Evolutionary conservation across 2,113 vertebrate species (phyloP).

Genomic region (Hippoglossus stenolepis): DNA sequence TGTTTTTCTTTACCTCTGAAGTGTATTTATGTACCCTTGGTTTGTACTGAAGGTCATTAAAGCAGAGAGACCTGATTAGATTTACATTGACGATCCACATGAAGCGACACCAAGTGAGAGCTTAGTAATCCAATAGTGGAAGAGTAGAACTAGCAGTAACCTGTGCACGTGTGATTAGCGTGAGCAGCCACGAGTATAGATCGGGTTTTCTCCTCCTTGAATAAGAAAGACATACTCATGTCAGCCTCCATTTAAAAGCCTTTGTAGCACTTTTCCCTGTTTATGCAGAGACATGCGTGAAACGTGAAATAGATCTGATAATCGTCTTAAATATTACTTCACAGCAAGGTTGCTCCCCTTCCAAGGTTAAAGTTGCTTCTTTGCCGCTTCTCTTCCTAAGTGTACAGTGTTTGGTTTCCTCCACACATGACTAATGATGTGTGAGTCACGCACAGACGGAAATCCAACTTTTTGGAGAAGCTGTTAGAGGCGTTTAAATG

Average conservation of each 20-base stretch:
- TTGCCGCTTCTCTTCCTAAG: neutral
- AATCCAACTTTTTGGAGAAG: neutral
- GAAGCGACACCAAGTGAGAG: conserved; percentile 9
- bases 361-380: neutral
- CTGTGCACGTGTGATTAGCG: conserved; percentile 38
- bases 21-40: no score
- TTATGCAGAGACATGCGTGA: neutral
- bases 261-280: conserved; percentile 15
- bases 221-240: conserved; percentile 53
- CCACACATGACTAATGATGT: neutral
- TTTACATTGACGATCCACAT: conserved; percentile 32
- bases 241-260: conserved; percentile 41
- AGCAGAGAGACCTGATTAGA: conserved; percentile 24
- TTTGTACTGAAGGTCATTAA: neutral
- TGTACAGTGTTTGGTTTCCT: neutral
- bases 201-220: conserved; percentile 35
- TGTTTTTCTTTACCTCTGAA: no score
- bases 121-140: conserved; percentile 41
- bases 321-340: neutral
- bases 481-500: neutral
- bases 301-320: neutral
- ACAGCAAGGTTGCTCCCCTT: neutral
- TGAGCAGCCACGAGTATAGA: conserved; percentile 50
- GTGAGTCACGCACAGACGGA: neutral
- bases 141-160: conserved; percentile 34